Evolutionary conservation across 2,797 vertebrate genomes (phyloP), one percentile per base, ranked within the genome.

Genomic region (Sebastes glaucus): DNA sequence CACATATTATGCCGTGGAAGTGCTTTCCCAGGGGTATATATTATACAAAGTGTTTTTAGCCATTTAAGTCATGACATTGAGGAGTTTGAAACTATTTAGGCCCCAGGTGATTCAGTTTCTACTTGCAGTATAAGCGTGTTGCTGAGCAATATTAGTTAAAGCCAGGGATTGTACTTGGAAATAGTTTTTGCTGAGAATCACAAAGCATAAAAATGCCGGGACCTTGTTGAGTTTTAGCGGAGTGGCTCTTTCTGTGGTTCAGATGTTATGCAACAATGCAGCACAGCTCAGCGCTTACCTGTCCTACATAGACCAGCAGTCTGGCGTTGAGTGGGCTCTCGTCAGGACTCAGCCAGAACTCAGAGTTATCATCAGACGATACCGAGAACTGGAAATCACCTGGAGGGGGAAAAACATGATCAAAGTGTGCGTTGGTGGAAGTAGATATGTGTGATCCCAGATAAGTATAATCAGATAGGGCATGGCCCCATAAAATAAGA

Each of bases 301-400:
- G 97, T 90, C 98, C 98, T 69, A 99, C 98, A 1, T 96, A 99
- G 0, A 98, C 97, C 42, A 97, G 91, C 75, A 99, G 96, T 16
- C 95, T 95, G 81, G 97, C 96, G 1, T 96, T 98, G 55, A 97
- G 96, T 0, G 98, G 98, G 30, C 93, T 98, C 87, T 99, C 98
- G 0, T 98, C 97, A 0, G 96, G 93, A 91, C 98, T 99, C 87
- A 99, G 95, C 98, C 98, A 99, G 92, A 99, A 97, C 93, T 99
- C 98, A 0, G 98, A 99, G 87, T 99, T 99, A 95, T 99, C 98
- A 56, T 99, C 98, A 0, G 98, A 99, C 1, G 98, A 98, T 84
- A 99, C 96, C 0, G 98, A 98, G 94, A 99, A 99, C 96, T 99
- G 98, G 95, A 99, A 97, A 60, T 99, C 98, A 63, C 97, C 98